These are phyloP conservation scores for Hydrozoanthus tunicans DNA, from an alignment of 64 coral and sea anemone species.

Conservation along the genomic window DNA sequence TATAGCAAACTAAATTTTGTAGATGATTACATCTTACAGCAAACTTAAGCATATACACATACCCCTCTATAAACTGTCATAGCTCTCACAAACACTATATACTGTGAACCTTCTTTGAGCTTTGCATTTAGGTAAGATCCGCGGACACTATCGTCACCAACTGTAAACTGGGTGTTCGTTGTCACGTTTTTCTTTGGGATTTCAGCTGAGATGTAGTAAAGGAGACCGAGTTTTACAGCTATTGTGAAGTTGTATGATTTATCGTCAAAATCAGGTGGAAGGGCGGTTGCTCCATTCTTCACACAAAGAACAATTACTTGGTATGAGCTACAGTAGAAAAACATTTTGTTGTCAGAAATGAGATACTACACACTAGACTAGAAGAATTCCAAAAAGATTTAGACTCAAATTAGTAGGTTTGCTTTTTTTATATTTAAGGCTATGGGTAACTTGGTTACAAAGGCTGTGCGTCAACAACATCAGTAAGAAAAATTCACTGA, in stretches of 20 bases:
- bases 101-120: constrained; percentile 10
- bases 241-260: constrained; percentile 8
- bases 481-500: no score
- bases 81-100: constrained; percentile 6
- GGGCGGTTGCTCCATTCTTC: background rate
- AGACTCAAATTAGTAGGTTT: no score
- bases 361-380: no score
- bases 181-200: constrained; percentile 46
- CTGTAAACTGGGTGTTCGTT: background rate
- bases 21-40: background rate
- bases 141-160: constrained; percentile 38
- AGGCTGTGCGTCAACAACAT: no score
- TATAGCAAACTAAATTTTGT: background rate
- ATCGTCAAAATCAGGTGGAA: constrained; percentile 18
- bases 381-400: no score
- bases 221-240: constrained; percentile 5
- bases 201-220: constrained; percentile 51
- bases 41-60: background rate
- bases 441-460: no score
- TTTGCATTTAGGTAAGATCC: constrained; percentile 30
- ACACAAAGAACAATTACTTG: constrained; percentile 49
- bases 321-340: constrained; percentile 12
- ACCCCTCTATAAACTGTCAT: constrained; percentile 13
- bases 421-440: no score
- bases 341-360: no score